A percentile compares a stretch with the other conserved stretches of the same genome.
Evolutionary conservation across 2,797 vertebrate genomes (phyloP).

Genomic region (Zalophus californianus): DNA sequence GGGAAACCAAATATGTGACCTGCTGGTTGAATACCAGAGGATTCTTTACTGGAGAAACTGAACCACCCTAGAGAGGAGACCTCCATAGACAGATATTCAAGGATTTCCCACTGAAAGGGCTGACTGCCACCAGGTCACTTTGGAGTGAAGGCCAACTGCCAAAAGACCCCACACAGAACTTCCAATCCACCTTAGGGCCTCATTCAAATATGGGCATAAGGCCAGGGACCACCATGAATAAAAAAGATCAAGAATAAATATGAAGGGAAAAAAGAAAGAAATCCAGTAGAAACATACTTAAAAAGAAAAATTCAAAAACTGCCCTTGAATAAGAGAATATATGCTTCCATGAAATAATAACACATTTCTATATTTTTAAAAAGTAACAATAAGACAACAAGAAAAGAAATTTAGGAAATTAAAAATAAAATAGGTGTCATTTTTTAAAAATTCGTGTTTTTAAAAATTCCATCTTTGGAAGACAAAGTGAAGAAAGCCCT

Average conservation of each 20-base stretch:
- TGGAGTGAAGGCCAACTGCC: too few species aligned
- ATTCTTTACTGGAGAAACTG: not conserved
- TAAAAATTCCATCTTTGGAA: not conserved
- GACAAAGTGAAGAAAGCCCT: not conserved
- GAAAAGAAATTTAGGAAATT: not conserved
- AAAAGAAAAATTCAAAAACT: not conserved
- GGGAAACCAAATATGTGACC: not conserved
- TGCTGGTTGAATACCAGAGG: too few species aligned
- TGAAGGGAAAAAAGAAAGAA: not conserved
- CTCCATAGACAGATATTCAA: too few species aligned
- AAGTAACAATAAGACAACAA: not conserved
- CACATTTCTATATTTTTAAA: not conserved
- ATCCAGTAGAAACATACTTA: not conserved
- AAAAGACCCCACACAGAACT: not conserved
- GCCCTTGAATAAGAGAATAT: not conserved
- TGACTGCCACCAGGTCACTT: rapidly evolving
- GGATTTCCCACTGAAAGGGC: not conserved
- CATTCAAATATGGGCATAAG: too few species aligned
- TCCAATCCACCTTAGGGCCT: not conserved
- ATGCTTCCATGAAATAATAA: not conserved
- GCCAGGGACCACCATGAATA: not conserved
- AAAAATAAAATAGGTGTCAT: not conserved
- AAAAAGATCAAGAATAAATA: not conserved
- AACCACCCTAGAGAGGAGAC: not conserved
- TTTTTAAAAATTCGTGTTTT: not conserved